A percentile compares a stretch with the other conserved stretches of the same genome.
These are phyloP conservation scores for Philotrypesis tridentata DNA, from an alignment of 1,140 invertebrate genomes.

Conservation along the genomic window DNA sequence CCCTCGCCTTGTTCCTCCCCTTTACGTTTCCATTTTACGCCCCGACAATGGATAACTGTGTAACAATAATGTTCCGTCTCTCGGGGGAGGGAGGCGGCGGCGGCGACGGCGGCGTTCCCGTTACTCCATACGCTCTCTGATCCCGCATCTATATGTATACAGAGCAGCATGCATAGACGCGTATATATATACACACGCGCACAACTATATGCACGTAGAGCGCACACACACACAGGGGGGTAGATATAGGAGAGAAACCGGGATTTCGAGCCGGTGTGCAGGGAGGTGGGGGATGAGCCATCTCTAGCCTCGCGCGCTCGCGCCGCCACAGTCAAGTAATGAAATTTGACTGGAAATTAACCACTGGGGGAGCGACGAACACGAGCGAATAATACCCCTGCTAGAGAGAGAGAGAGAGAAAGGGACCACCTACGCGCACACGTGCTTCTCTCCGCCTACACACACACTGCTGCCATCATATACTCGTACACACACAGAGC, in stretches of 20 bases:
- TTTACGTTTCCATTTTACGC: conserved; percentile 60
- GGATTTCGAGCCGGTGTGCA: conserved; percentile 17
- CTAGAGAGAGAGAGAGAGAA: background rate
- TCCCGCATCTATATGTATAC: background rate
- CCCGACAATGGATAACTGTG: conserved; percentile 67
- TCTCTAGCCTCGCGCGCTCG: conserved; percentile 59
- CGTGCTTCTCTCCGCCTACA: background rate
- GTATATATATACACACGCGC: conserved; percentile 6
- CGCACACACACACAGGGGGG: too few species aligned
- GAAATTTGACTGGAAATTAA: conserved; percentile 73
- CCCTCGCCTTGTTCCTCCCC: conserved; percentile 46
- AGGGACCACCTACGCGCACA: conserved; percentile 32
- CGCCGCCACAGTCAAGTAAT: conserved; percentile 66
- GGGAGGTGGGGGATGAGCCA: conserved; percentile 50
- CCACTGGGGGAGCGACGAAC: conserved; percentile 59
- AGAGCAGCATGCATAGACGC: background rate
- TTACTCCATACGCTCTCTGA: background rate
- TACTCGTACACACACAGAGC: background rate
- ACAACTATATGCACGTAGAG: background rate
- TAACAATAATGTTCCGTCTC: conserved; percentile 68
- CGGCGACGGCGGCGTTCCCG: background rate
- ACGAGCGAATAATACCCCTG: conserved; percentile 47
- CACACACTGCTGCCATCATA: background rate
- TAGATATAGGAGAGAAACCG: background rate
- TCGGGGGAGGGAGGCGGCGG: conserved; percentile 19